Conservation (phyloP, 2,113 vertebrate genomes). For the Brevimyrus niger region DNA sequence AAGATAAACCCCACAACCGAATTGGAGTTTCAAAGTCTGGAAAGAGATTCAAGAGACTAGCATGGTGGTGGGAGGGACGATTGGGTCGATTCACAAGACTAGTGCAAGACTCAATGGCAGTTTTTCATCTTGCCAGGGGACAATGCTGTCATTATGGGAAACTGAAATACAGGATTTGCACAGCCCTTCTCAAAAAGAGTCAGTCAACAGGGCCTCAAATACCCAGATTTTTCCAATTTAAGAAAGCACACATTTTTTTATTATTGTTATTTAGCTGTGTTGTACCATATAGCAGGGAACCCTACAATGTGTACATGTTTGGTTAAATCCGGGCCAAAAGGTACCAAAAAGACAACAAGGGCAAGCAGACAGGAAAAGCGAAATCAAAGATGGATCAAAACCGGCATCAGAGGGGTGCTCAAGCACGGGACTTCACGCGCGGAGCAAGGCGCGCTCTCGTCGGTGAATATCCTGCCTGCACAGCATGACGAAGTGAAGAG, state of each 20-base stretch:
- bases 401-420: not conserved
- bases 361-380: not conserved
- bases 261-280: not conserved
- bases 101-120: not conserved
- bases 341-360: not conserved
- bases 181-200: not conserved
- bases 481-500: not conserved
- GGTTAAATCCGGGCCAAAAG: not conserved
- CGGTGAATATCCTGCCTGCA: not conserved
- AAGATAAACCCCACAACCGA: constrained; percentile 34
- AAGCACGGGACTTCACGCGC: not conserved
- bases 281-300: not conserved
- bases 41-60: not conserved
- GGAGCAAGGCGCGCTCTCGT: not conserved
- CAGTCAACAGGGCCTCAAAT: not conserved
- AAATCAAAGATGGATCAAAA: not conserved
- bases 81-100: not conserved
- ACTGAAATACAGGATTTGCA: not conserved
- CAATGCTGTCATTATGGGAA: not conserved
- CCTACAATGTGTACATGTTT: not conserved
- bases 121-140: not conserved
- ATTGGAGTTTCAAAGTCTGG: constrained; percentile 9
- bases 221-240: not conserved
- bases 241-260: not conserved
- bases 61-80: not conserved